Percentiles rank a stretch among this genome's conserved stretches.
Conservation (phyloP, 2,888 invertebrate genomes). For the Morpho deidamia region DNA sequence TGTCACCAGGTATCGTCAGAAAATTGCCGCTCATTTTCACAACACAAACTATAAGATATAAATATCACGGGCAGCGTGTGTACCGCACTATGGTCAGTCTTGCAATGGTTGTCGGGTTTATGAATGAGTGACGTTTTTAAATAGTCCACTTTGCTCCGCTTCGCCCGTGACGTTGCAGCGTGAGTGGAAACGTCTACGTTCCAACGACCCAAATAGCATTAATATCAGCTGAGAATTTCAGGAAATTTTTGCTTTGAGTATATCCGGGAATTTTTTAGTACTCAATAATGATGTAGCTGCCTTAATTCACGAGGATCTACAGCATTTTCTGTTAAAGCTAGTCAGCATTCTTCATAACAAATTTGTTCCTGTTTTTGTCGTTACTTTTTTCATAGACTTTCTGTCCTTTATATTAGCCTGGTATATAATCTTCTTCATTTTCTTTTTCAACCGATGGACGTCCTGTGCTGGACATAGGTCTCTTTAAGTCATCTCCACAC, state of each 20-base stretch:
- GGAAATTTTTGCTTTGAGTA: constrained; percentile 29
- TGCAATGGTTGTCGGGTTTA: constrained; percentile 56
- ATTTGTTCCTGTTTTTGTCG: too few relatives aligned
- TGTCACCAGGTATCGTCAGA: constrained; percentile 67
- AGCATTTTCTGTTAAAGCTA: too few relatives aligned
- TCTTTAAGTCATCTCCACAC: neutral
- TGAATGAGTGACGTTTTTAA: constrained; percentile 75
- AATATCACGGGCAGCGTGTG: constrained; percentile 50
- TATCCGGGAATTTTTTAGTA: constrained; percentile 4
- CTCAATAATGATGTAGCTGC: constrained; percentile 1
- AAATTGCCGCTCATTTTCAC: constrained; percentile 73
- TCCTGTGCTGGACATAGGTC: neutral
- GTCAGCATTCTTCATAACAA: too few relatives aligned
- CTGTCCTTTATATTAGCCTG: too few relatives aligned
- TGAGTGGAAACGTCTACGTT: constrained; percentile 54
- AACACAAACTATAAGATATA: constrained; percentile 37
- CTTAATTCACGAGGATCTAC: too few relatives aligned
- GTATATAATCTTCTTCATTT: too few relatives aligned
- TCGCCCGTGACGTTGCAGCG: constrained; percentile 39
- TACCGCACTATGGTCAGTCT: constrained; percentile 49
- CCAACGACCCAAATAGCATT: constrained; percentile 32
- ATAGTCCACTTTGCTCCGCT: constrained; percentile 39
- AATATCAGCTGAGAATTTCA: constrained; percentile 40
- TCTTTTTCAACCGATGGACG: neutral
- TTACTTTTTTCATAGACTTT: too few relatives aligned